Conservation (phyloP, 2,888 invertebrate species). For the Eumacrocentrus americanus region DNA sequence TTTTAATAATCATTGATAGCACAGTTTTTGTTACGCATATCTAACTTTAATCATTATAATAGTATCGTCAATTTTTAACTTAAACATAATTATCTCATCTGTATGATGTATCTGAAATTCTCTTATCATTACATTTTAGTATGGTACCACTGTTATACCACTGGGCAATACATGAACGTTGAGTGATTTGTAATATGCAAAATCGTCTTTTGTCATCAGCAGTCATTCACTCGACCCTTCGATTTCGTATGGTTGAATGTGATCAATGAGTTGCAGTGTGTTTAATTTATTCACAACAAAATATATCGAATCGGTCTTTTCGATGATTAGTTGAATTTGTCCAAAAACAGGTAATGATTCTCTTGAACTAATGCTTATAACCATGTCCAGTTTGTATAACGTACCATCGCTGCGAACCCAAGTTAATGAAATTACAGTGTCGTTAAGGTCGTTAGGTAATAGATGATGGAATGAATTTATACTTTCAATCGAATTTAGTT, state of each 20-base stretch:
- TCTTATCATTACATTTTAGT: no score
- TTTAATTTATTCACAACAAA: background rate
- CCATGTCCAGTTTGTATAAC: background rate
- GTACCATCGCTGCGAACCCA: background rate
- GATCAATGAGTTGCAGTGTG: background rate
- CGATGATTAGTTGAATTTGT: background rate
- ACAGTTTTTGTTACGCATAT: no score
- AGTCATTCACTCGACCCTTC: background rate
- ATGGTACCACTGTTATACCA: no score
- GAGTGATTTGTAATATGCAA: background rate
- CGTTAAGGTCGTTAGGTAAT: background rate
- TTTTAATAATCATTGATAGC: no score
- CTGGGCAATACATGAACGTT: background rate
- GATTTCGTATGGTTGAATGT: background rate
- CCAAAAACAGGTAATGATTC: background rate
- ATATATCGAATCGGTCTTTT: background rate
- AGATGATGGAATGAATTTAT: background rate
- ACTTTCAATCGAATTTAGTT: background rate
- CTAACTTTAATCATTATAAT: no score
- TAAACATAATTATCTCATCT: no score
- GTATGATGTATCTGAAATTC: no score
- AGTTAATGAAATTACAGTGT: background rate
- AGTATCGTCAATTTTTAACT: no score
- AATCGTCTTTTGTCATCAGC: background rate
- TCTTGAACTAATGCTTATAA: background rate